Conservation (phyloP, 2,113 vertebrate genomes). For the Sceloporus tristichus region DNA sequence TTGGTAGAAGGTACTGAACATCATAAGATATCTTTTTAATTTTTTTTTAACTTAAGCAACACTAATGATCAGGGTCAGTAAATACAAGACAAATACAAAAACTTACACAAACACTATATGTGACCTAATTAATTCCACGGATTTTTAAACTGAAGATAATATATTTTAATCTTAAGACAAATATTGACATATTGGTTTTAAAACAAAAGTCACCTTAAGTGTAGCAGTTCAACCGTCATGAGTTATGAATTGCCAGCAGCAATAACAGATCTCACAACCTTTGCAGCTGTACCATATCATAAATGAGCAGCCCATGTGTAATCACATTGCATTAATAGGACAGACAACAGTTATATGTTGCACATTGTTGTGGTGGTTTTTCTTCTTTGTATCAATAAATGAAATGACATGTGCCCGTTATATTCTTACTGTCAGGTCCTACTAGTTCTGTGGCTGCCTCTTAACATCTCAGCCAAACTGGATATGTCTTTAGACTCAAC, state of each 20-base stretch:
- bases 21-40: neutral
- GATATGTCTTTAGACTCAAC: neutral
- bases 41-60: no score
- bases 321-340: neutral
- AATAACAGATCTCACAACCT: neutral
- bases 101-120: no score
- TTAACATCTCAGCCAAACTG: neutral
- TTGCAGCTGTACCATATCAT: neutral
- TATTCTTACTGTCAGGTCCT: neutral
- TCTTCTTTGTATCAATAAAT: neutral
- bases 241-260: neutral
- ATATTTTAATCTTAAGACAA: no score
- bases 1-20: neutral
- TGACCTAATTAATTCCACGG: neutral
- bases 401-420: neutral
- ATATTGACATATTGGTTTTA: no score
- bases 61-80: neutral
- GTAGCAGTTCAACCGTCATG: neutral
- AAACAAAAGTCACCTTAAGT: neutral
- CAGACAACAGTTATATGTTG: neutral
- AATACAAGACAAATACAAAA: neutral
- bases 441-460: neutral
- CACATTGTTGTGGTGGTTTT: neutral
- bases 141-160: neutral
- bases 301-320: neutral